Conservation (phyloP, 2,113 vertebrate species). For the Eptatretus burgeri region DNA sequence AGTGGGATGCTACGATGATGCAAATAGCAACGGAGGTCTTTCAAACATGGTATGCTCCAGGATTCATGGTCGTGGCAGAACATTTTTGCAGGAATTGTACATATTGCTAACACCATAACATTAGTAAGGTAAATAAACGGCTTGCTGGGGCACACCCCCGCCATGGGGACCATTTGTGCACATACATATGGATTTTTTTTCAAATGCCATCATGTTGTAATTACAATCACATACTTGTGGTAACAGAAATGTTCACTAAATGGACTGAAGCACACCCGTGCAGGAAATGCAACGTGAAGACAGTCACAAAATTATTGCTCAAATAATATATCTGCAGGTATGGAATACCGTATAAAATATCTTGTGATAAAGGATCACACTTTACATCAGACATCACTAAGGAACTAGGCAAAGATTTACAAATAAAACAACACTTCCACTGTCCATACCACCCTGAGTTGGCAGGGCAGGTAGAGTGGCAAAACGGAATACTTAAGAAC, state of each 20-base stretch:
- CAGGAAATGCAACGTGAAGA: not conserved
- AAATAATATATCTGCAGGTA: not conserved
- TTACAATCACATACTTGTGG: not conserved
- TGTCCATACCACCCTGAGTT: not conserved
- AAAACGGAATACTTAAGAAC: not conserved
- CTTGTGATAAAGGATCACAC: not conserved
- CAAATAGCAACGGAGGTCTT: not conserved
- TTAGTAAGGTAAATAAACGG: not conserved
- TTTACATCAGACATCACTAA: not conserved
- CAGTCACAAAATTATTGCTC: not conserved
- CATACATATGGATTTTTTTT: conserved; percentile 5
- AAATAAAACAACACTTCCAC: too few species aligned
- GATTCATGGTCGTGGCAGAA: not conserved
- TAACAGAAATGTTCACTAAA: not conserved
- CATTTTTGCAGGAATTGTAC: not conserved
- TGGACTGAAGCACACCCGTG: not conserved
- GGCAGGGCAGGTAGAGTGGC: not conserved
- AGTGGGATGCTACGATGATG: too few species aligned
- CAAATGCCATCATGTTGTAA: not conserved
- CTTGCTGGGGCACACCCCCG: not conserved
- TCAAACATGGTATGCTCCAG: not conserved
- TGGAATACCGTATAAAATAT: not conserved
- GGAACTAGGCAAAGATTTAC: not conserved
- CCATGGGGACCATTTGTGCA: not conserved
- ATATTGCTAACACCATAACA: not conserved